phyloP scores from a whole-genome alignment of 2,888 invertebrate genomes.

The Heliconius aoede region DNA sequence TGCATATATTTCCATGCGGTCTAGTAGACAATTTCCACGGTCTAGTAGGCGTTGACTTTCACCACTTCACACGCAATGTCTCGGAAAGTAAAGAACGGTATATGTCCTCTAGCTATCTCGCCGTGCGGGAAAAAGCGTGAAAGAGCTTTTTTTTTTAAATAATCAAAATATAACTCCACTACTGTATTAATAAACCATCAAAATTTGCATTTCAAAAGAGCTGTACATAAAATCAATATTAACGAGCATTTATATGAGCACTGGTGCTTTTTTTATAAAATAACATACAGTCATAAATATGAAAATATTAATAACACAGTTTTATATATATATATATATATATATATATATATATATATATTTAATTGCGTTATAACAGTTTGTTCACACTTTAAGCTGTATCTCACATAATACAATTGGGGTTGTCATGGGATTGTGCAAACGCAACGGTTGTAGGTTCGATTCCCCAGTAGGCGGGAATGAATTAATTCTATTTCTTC shows the following conservation, averaged over 20 bases:
- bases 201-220: slow-evolving; percentile 27
- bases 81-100: too few species aligned
- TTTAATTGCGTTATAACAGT: neutral
- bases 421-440: neutral
- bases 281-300: slow-evolving; percentile 1
- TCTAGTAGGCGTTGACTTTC: too few species aligned
- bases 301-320: neutral
- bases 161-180: neutral
- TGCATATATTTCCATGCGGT: too few species aligned
- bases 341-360: neutral
- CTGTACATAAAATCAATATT: slow-evolving; percentile 20
- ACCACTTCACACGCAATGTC: too few species aligned
- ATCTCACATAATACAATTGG: neutral
- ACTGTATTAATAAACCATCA: slow-evolving; percentile 17
- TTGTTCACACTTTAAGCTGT: neutral
- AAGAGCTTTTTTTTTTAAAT: neutral
- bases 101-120: too few species aligned
- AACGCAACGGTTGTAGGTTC: neutral
- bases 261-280: slow-evolving; percentile 15
- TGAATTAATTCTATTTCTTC: neutral
- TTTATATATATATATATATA: neutral
- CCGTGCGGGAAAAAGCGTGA: neutral
- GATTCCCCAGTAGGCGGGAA: neutral
- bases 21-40: too few species aligned
- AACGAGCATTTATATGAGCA: slow-evolving; percentile 7